These are phyloP conservation scores for Notocelia uddmanniana DNA, from an alignment of 2,888 invertebrate species.

Conservation along the genomic window DNA sequence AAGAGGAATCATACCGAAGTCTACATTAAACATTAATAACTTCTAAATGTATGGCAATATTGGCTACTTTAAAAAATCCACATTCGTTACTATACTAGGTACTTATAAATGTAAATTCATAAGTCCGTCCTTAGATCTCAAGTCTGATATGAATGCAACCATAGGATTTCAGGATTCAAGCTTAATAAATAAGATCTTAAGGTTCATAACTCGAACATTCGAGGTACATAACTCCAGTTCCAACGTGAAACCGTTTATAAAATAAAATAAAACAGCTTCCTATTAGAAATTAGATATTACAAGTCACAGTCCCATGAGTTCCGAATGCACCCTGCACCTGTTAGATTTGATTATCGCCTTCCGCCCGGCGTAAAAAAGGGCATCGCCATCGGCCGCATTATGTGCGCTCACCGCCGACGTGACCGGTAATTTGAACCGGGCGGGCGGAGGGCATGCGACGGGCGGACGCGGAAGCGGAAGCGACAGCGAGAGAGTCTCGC, in stretches of 20 bases:
- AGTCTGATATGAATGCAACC: too few species aligned
- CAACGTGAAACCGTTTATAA: background rate
- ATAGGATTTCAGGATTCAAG: too few species aligned
- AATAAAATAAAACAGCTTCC: background rate
- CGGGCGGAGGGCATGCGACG: background rate
- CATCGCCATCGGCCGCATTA: slow-evolving; percentile 28
- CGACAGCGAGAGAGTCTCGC: background rate
- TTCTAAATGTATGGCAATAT: too few species aligned
- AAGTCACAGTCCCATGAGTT: slow-evolving; percentile 13
- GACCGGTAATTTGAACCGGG: slow-evolving; percentile 37
- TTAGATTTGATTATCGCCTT: slow-evolving; percentile 61
- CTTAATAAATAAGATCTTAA: too few species aligned
- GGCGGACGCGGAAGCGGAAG: slow-evolving; percentile 4
- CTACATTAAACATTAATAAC: too few species aligned
- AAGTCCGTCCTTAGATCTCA: too few species aligned
- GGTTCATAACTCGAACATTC: background rate
- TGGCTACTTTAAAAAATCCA: too few species aligned
- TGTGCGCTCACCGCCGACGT: slow-evolving; percentile 33
- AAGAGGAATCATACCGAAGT: too few species aligned
- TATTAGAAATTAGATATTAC: background rate
- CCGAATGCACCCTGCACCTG: slow-evolving; percentile 52
- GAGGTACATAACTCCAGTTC: too few species aligned
- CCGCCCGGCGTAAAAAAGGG: slow-evolving; percentile 54
- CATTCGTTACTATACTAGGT: too few species aligned
- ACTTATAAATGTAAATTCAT: too few species aligned